phyloP scores from a whole-genome alignment of 2,888 invertebrate genomes.

The Beris morrisii region DNA sequence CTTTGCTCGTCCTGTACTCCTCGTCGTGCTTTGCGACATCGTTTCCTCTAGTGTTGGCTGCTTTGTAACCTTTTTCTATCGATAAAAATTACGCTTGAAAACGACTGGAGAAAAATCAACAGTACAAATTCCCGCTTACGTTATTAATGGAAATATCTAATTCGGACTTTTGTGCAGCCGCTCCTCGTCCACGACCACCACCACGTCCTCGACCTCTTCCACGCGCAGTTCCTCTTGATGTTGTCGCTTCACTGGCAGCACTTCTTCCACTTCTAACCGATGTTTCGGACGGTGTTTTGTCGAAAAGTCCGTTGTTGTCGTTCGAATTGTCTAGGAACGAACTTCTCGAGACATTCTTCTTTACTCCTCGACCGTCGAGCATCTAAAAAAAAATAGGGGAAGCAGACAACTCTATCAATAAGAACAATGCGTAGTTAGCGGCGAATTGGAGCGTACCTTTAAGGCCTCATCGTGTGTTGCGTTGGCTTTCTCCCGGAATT shows the following conservation, averaged over 20 bases:
- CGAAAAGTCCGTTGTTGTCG: conserved; percentile 51
- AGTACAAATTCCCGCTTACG: conserved; percentile 8
- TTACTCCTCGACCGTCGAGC: conserved; percentile 36
- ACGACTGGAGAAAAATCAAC: background rate
- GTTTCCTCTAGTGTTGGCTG: conserved; percentile 23
- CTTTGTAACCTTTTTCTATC: conserved; percentile 21
- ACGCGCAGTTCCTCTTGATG: conserved; percentile 46
- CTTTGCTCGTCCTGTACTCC: conserved; percentile 5
- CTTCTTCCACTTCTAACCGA: conserved; percentile 41
- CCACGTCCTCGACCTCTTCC: conserved; percentile 41
- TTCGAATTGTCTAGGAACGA: conserved; percentile 52
- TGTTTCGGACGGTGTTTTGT: conserved; percentile 40
- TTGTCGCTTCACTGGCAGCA: conserved; percentile 43
- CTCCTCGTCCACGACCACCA: conserved; percentile 47
- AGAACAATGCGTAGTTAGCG: too few species aligned
- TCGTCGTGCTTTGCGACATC: conserved; percentile 23
- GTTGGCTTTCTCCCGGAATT: conserved; percentile 51
- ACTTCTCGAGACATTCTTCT: conserved; percentile 19
- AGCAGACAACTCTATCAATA: too few species aligned
- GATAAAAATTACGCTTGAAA: background rate
- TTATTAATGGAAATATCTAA: conserved; percentile 31
- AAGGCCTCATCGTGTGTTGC: conserved; percentile 33
- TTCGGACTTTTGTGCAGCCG: conserved; percentile 43
- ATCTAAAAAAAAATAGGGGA: conserved; percentile 14
- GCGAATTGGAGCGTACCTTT: conserved; percentile 20